Base-by-base conservation (phyloP, 2,797 vertebrate genomes). In the Bradypodion pumilum region DNA sequence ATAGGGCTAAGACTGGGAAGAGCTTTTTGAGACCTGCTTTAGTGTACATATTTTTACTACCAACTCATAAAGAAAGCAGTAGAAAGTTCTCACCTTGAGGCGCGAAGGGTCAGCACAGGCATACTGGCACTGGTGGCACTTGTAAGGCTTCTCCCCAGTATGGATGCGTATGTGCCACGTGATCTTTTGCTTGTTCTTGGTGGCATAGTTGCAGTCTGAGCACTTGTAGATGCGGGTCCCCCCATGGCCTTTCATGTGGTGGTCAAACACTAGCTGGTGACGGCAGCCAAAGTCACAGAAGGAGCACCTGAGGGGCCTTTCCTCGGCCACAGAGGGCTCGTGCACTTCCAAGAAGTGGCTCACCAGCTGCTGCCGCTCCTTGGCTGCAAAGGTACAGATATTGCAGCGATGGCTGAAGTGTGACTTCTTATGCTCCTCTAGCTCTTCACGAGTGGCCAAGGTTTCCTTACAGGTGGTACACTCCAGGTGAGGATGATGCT, bases 81-180 rank as follows among this genome's bases (percentile, higher is more conserved):
- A 19, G 21, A 42, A 44, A 19, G 23, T 7, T 52, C 93, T 94
- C 93, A 99, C 99, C 98, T 99, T 99, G 68, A 99, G 92, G 83
- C 98, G 97, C 0, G 97, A 98, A 0, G 99, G 98, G 87, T 99
- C 98, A 0, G 97, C 96, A 0, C 99, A 99, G 88, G 97, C 95
- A 0, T 99, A 99, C 59, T 94, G 96, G 86, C 99, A 99, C 91
- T 96, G 96, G 82, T 98, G 97, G 81, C 99, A 99, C 90, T 91
- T 96, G 95, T 99, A 99, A 0, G 99, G 99, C 85, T 98, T 99
- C 94, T 99, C 98, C 0, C 98, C 99, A 0, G 98, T 99, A 95
- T 99, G 99, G 73, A 97, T 98, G 62, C 98, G 98, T 82, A 98
- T 97, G 91, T 99, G 99, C 98, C 98, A 99, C 0, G 98, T 99